phyloP scores from a whole-genome alignment of 2,113 vertebrate species.

The Lasiurus cinereus region DNA sequence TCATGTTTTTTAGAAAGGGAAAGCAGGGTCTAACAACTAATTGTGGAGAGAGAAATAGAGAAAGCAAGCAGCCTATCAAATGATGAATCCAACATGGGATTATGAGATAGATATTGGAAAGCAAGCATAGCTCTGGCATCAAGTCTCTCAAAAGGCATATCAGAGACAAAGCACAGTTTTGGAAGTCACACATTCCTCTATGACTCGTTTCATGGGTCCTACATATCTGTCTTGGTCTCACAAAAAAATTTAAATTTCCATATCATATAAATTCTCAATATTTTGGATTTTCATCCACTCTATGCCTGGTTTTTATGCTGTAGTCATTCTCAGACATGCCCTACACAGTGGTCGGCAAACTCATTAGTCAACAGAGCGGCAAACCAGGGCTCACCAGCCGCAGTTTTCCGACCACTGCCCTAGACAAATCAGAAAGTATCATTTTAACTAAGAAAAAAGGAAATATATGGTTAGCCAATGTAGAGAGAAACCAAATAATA shows the following conservation, averaged over 20 bases:
- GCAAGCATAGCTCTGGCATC: not conserved
- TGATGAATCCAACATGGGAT: not conserved
- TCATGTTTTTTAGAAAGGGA: conserved; percentile 23
- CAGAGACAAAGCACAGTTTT: not conserved
- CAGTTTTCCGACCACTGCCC: not conserved
- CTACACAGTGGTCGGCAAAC: not conserved
- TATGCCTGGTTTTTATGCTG: not conserved
- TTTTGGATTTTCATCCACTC: not conserved
- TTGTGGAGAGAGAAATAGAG: not conserved
- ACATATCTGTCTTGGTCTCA: not conserved
- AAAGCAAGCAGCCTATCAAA: not conserved
- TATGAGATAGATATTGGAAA: not conserved
- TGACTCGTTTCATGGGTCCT: not conserved
- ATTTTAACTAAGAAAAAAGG: conserved; percentile 48
- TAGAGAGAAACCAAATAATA: conserved; percentile 37
- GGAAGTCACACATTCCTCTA: not conserved
- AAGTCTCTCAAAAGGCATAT: not conserved
- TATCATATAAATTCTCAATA: not conserved
- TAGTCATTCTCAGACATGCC: conserved; percentile 16
- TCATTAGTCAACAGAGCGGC: no score
- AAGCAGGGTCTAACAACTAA: not conserved
- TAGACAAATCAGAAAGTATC: conserved; percentile 15
- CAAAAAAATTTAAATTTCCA: not conserved
- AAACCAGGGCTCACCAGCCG: no score
- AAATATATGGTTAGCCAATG: not conserved